Evolutionary conservation across 2,113 vertebrate genomes (phyloP).

Genomic region (Alligator mississippiensis): DNA sequence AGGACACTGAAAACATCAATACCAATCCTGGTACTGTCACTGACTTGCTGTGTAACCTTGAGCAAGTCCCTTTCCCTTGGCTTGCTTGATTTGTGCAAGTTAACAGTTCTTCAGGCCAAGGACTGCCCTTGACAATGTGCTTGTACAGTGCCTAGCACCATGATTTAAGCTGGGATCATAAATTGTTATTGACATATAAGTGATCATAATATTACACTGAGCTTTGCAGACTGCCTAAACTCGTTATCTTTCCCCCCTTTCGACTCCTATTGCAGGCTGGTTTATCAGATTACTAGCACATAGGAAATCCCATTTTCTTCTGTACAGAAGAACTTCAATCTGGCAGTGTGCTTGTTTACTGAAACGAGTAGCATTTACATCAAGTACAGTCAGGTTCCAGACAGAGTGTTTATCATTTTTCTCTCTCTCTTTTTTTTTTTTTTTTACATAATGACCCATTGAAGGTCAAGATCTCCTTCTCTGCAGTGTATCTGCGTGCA

Average conservation of each 20-base stretch:
- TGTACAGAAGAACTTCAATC: neutral
- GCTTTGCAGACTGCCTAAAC: neutral
- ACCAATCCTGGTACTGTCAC: fast-evolving
- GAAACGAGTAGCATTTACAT: neutral
- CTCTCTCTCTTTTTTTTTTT: too few relatives aligned
- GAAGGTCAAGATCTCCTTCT: neutral
- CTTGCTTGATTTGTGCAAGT: neutral
- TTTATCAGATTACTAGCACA: neutral
- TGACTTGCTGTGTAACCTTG: neutral
- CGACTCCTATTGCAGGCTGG: neutral
- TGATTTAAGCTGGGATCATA: neutral
- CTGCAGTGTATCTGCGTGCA: too few relatives aligned
- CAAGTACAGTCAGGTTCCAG: neutral
- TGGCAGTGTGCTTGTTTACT: neutral
- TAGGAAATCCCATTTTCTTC: neutral
- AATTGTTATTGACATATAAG: neutral
- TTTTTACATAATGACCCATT: neutral
- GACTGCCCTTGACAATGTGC: neutral
- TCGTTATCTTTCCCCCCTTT: too few relatives aligned
- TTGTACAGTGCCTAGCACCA: fast-evolving
- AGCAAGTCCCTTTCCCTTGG: neutral
- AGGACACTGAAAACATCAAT: neutral
- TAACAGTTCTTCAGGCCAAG: neutral
- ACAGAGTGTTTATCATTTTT: neutral
- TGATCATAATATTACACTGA: fast-evolving